Conservation (phyloP, 2,888 invertebrate species). For the Capitulum mitella region DNA sequence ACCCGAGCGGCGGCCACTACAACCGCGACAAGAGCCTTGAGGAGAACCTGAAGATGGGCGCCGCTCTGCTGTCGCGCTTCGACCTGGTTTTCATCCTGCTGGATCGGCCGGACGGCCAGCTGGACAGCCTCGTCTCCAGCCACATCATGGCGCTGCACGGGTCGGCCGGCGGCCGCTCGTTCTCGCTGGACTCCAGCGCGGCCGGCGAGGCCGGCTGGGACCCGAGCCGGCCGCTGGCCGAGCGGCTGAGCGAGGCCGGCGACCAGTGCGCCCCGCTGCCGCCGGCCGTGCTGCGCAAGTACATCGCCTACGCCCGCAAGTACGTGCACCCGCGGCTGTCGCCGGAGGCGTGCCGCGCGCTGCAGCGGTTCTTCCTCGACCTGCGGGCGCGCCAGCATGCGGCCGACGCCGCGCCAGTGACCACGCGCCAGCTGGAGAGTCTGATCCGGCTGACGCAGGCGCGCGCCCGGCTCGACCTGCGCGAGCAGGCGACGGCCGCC, state of each 20-base stretch:
- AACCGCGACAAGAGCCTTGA: slow-evolving; percentile 76
- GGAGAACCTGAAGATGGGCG: slow-evolving; percentile 80
- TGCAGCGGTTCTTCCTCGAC: slow-evolving; percentile 73
- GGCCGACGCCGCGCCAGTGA: slow-evolving; percentile 67
- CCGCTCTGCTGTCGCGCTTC: slow-evolving; percentile 80
- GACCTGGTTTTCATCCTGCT: slow-evolving; percentile 85
- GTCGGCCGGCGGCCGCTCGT: slow-evolving; percentile 15
- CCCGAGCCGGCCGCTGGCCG: neutral
- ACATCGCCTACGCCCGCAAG: slow-evolving; percentile 81
- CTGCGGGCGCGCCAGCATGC: slow-evolving; percentile 58
- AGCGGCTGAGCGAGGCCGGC: neutral
- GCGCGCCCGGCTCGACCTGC: slow-evolving; percentile 75
- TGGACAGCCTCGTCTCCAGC: slow-evolving; percentile 67
- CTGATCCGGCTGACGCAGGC: slow-evolving; percentile 79
- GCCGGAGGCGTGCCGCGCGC: slow-evolving; percentile 58
- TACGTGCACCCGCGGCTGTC: slow-evolving; percentile 75
- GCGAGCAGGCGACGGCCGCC: slow-evolving; percentile 65
- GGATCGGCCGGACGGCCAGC: slow-evolving; percentile 73
- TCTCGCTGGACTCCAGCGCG: neutral
- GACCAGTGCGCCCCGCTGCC: slow-evolving; percentile 61
- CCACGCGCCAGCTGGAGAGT: slow-evolving; percentile 80
- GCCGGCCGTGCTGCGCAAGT: slow-evolving; percentile 69
- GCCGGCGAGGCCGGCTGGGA: neutral
- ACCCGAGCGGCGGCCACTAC: slow-evolving; percentile 62
- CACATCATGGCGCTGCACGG: slow-evolving; percentile 69